phyloP scores from a whole-genome alignment of 2,797 vertebrate genomes.

The Merluccius polli region DNA sequence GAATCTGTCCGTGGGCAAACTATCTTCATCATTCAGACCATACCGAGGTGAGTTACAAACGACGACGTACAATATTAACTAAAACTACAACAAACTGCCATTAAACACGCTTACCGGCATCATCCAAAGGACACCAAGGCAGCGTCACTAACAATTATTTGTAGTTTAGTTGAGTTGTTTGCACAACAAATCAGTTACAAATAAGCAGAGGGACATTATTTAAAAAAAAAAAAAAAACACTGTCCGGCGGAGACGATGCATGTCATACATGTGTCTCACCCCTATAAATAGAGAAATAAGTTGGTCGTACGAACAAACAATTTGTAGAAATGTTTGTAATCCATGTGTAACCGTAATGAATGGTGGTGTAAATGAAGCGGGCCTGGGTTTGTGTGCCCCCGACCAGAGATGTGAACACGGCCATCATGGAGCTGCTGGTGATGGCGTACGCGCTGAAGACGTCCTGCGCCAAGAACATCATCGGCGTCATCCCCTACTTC shows the following conservation, averaged over 20 bases:
- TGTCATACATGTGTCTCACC: not conserved
- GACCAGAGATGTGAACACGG: conserved; percentile 94
- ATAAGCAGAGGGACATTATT: not conserved
- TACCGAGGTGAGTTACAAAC: conserved; percentile 80
- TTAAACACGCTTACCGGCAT: not conserved
- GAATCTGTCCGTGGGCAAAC: conserved; percentile 97
- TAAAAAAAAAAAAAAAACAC: too few species aligned
- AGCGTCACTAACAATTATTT: not conserved
- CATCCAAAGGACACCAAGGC: not conserved
- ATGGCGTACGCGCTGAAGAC: conserved; percentile 98
- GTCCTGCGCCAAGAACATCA: conserved; percentile 95
- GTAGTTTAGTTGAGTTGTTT: not conserved
- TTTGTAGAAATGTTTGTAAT: not conserved
- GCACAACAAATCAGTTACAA: not conserved
- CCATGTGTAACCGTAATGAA: not conserved
- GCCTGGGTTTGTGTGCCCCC: not conserved
- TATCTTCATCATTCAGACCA: conserved; percentile 98
- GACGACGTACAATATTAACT: not conserved
- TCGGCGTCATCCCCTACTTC: conserved; percentile 97
- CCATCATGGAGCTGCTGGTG: conserved; percentile 96
- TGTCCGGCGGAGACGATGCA: too few species aligned
- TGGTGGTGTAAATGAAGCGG: not conserved
- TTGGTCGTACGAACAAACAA: too few species aligned
- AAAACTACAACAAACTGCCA: not conserved
- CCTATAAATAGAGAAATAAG: not conserved